Base-by-base conservation (phyloP, 2,888 invertebrate genomes). In the Drosophila tanythrix region DNA sequence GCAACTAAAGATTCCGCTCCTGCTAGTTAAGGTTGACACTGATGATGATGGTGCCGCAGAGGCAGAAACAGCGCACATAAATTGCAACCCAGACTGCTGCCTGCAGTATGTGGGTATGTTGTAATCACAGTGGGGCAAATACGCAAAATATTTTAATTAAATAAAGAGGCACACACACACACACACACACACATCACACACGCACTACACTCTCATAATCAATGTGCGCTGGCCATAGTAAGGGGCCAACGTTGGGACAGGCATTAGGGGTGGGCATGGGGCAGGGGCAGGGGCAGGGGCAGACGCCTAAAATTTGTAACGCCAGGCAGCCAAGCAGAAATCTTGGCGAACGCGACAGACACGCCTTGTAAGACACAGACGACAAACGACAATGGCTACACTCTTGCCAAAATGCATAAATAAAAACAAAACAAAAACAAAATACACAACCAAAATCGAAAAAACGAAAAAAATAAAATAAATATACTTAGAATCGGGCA, bases 331-430 rank as follows among this genome's bases (percentile, higher is more conserved):
- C 83, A 90, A 83, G 81, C 81, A 79, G 79, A 79, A 82, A 76
- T 82, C 81, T 88, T 88, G 86, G 87, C 79, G 82, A 72, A 76
- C 61, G 51, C 64, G 40, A 65, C 61, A 76, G 84, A 83, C 81
- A 86, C 89, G 90, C 87, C 89, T 77, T 79, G 79, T 83, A 89
- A 86, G 79, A 79, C 89, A 74, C 88, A 81, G 68, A 82, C 70
- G 68, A 63, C 76, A 63, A 46, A 76, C 88, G 81, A 86, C 86
- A 89, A 88, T 88, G 83, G 70, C 70, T 77, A 79, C 65, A 76
- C 76, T 81, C 74, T 79, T 90, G 88, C 77, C 83, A 87, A 82
- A 77, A 77, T 71, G 36, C 40, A 58, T 52, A 75, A 62, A 65
- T 52, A 67, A 65, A 36, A 69, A 40, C 38, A 63, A 53, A 61